These are phyloP conservation scores for Macrophya annulata DNA, from an alignment of 2,888 invertebrate species.

Conservation along the genomic window DNA sequence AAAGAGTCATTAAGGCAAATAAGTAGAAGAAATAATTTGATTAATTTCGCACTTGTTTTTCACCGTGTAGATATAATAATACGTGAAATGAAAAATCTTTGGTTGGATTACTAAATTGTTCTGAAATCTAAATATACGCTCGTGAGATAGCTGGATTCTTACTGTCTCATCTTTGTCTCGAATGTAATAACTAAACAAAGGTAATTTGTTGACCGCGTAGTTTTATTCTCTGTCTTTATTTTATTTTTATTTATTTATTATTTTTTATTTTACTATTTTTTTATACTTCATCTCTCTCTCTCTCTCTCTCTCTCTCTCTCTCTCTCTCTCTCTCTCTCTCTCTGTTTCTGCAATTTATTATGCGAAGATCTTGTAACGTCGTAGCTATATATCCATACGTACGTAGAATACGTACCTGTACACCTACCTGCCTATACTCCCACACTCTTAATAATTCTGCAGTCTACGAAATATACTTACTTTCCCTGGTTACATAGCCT, in stretches of 20 bases:
- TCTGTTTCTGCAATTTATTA: conserved; percentile 25
- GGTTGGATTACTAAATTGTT: background rate
- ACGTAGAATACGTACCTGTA: background rate
- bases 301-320: conserved; percentile 19
- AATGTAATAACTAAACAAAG: conserved; percentile 25
- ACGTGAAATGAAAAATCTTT: background rate
- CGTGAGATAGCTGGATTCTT: conserved; percentile 3
- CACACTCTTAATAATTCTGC: background rate
- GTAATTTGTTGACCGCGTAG: conserved; percentile 33
- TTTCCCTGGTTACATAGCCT: conserved; percentile 42
- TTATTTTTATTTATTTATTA: background rate
- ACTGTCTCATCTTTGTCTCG: conserved; percentile 19
- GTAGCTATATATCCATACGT: background rate
- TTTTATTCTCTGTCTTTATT: conserved; percentile 14
- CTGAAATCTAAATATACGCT: background rate
- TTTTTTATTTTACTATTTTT: too few species aligned
- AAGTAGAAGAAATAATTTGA: background rate
- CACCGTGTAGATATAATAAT: background rate
- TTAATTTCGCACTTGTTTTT: background rate
- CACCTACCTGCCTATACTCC: background rate
- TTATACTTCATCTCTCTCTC: too few species aligned
- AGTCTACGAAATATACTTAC: conserved; percentile 5
- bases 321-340: background rate
- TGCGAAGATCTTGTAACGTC: conserved; percentile 25
- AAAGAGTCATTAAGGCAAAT: background rate